A percentile compares a stretch with the other conserved stretches of the same genome.
Conservation (phyloP, 2,113 vertebrate genomes). For the Pungitius pungitius region DNA sequence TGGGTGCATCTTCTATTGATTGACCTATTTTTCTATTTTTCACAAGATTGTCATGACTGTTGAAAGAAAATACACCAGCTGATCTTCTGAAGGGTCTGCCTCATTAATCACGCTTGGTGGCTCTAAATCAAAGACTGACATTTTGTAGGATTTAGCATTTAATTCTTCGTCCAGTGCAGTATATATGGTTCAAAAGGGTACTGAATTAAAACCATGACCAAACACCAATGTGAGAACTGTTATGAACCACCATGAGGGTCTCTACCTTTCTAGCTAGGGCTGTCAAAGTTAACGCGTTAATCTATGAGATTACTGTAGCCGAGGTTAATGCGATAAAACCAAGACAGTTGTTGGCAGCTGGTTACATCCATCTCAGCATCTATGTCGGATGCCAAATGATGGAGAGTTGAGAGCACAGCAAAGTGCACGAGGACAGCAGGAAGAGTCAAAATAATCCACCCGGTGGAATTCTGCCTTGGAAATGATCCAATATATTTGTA, state of each 20-base stretch:
- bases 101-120: neutral
- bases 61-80: slow-evolving; percentile 6
- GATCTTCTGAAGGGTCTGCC: neutral
- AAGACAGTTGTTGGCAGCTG: too few species aligned
- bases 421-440: too few species aligned
- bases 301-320: too few species aligned
- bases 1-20: slow-evolving; percentile 14
- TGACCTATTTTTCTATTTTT: neutral
- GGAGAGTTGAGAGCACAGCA: too few species aligned
- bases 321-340: too few species aligned
- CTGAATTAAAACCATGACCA: slow-evolving; percentile 5
- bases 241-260: slow-evolving; percentile 17
- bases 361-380: too few species aligned
- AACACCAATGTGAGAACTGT: neutral
- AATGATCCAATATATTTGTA: too few species aligned
- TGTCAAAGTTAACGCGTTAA: too few species aligned
- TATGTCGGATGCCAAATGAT: too few species aligned
- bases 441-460: too few species aligned
- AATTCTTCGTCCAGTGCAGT: slow-evolving; percentile 8
- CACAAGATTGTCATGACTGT: slow-evolving; percentile 9
- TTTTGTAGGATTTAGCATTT: neutral
- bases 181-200: neutral
- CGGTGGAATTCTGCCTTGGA: too few species aligned
- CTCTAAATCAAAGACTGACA: neutral
- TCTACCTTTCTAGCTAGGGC: slow-evolving; percentile 3